Base-by-base conservation (phyloP, 1,140 invertebrate species). In the Mylabris phalerata region DNA sequence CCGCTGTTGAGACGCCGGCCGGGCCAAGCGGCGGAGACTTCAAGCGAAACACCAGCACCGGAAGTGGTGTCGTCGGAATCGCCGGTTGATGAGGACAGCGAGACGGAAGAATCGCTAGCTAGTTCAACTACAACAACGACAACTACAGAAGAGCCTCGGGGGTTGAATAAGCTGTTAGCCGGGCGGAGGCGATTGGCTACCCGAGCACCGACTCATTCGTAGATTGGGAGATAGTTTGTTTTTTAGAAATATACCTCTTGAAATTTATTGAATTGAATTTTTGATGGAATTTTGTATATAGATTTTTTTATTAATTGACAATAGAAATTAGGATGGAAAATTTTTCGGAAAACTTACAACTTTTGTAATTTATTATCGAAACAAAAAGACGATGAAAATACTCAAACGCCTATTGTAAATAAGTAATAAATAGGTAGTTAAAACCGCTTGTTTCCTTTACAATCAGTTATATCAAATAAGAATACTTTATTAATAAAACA, bases 111-210 rank as follows among this genome's bases (percentile, higher is more conserved):
- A 27, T 71, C 75, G 11, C 74, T 77, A 38, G 39, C 71, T 7
- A 61, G 71, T 27, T 71, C 73, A 0, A 76, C 75, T 51, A 32
- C 32, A 9, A 73, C 68, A 0, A 77, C n/a, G n/a, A n/a, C 73
- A 38, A 78, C 75, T 0, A 73, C 78, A 0, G 79, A 80, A 54
- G 78, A 81, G 60, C 78, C 80, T 7, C 75, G 79, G 61, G 81
- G 82, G 24, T 65, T 84, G 7, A 79, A 78, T 43, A 77, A 78
- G 54, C 70, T 85, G 6, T 60, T 85, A 4, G 80, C 80, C 0
- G 79, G 82, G 38, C 77, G 84, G 64, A 79, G 82, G 59, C 78
- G 82, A 69, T 70, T 82, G 69, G 69, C 76, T 13, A 68, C 77
- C 26, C 73, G 82, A 73, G 78, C 78, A 59, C 82, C 81, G 3